These are phyloP conservation scores for Jaculus jaculus DNA, from an alignment of 2,113 vertebrate species.

Conservation along the genomic window DNA sequence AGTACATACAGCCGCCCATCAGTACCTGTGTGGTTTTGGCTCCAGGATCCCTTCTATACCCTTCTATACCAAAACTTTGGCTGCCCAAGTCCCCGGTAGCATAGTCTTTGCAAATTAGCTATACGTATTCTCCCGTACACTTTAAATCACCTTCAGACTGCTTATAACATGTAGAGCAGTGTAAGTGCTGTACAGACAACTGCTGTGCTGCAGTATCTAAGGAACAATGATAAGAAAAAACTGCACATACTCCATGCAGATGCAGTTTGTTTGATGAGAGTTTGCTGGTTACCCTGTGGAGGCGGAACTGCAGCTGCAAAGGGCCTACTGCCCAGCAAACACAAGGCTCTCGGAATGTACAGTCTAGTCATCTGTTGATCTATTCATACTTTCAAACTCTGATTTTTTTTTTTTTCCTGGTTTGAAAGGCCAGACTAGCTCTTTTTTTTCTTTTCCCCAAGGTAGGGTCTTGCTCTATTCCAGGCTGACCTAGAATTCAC, in stretches of 20 bases:
- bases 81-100: neutral
- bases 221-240: neutral
- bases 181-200: neutral
- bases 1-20: neutral
- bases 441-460: too few relatives aligned
- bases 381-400: neutral
- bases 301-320: neutral
- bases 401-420: neutral
- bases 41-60: neutral
- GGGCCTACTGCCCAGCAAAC: too few relatives aligned
- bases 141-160: neutral
- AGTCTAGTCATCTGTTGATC: neutral
- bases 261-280: neutral
- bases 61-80: neutral
- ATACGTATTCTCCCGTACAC: neutral
- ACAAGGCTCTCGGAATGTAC: neutral
- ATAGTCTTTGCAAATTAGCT: neutral
- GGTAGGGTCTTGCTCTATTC: too few relatives aligned
- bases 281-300: neutral
- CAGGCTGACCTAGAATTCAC: too few relatives aligned
- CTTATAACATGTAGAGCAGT: neutral
- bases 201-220: neutral
- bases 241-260: neutral
- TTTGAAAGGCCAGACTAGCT: neutral
- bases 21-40: neutral